phyloP scores from a whole-genome alignment of 2,797 vertebrate species.

The Chromobotia macracanthus region DNA sequence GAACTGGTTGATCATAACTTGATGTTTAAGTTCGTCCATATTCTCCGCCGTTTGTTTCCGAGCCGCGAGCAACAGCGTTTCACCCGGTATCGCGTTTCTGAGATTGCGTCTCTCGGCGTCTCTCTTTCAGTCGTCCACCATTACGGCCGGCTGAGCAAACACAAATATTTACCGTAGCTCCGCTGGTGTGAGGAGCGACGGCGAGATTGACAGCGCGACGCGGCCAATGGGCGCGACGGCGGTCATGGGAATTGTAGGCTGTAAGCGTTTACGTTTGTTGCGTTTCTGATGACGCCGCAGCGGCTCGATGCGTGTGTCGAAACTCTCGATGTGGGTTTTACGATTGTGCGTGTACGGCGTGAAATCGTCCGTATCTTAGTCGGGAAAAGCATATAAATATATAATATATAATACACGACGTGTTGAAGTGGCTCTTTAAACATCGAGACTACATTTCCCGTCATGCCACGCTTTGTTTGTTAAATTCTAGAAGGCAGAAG shows the following conservation, averaged over 20 bases:
- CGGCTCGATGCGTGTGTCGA: not conserved
- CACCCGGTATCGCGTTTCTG: conserved; percentile 21
- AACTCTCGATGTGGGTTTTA: not conserved
- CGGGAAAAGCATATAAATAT: too few species aligned
- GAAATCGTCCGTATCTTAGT: too few species aligned
- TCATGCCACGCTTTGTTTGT: conserved; percentile 84
- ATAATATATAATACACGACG: too few species aligned
- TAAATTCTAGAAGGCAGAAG: conserved; percentile 67
- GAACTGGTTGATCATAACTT: conserved; percentile 99
- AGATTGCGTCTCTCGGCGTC: conserved; percentile 70
- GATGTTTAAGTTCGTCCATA: conserved; percentile 97
- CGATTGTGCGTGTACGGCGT: not conserved
- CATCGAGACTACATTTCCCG: conserved; percentile 82
- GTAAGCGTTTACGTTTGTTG: conserved; percentile 24
- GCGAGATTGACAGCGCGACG: conserved; percentile 71
- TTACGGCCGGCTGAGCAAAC: conserved; percentile 93
- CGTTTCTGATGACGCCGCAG: conserved; percentile 35
- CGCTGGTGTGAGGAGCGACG: conserved; percentile 76
- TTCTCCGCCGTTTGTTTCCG: conserved; percentile 73
- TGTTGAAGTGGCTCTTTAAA: not conserved
- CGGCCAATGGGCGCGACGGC: conserved; percentile 66
- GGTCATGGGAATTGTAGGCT: conserved; percentile 82
- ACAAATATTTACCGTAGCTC: conserved; percentile 97
- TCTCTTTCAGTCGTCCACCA: conserved; percentile 86
- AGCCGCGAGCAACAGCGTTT: conserved; percentile 70